Base-by-base conservation (phyloP, 2,113 vertebrate species). In the Willisornis vidua region DNA sequence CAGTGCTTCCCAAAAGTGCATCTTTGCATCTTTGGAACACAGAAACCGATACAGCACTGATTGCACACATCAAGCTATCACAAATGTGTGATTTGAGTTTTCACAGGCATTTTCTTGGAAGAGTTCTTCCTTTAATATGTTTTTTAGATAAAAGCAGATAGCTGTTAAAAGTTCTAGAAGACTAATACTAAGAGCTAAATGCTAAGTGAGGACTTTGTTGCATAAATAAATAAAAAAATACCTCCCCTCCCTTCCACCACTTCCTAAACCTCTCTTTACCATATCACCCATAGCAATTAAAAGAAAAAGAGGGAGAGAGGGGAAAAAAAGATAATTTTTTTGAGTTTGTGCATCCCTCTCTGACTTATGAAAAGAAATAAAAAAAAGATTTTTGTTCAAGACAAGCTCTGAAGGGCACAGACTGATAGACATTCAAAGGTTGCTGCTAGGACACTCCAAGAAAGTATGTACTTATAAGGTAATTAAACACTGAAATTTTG, bases 1-100 rank as follows among this genome's bases (percentile, higher is more conserved):
- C 5, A 4, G 26, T 4, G 28, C 24, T 43, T 57, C 63, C 67
- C 18, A 15, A 90, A 90, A 61, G 31, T 11, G 26, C 57, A n/a
- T 41, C 14, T 9, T 18, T 11, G 26, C 57, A n/a, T 41, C 14
- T 9, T 18, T 20, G 1, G 2, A 71, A 20, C 20, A 29, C 45
- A 33, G 68, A 46, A 92, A 62, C 37, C 0, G 3, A 54, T 2
- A 16, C n/a, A 17, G 55, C 3, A 6, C 49, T 5, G 22, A 31
- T 0, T 0, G 2, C 6, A 7, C 58, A 7, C 28, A 22, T 8
- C 0, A 1, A 73, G 13, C 35, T 10, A 23, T 51, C 58, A 77
- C 63, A 71, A 85, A 43, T 0, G 5, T 0, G 2, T 31, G 7
- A 35, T 80, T 77, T 19, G 67, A 31, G 35, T 14, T 81, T 83